Evolutionary conservation across 2,797 vertebrate genomes (phyloP).

Genomic region (Takifugu ocellatus): DNA sequence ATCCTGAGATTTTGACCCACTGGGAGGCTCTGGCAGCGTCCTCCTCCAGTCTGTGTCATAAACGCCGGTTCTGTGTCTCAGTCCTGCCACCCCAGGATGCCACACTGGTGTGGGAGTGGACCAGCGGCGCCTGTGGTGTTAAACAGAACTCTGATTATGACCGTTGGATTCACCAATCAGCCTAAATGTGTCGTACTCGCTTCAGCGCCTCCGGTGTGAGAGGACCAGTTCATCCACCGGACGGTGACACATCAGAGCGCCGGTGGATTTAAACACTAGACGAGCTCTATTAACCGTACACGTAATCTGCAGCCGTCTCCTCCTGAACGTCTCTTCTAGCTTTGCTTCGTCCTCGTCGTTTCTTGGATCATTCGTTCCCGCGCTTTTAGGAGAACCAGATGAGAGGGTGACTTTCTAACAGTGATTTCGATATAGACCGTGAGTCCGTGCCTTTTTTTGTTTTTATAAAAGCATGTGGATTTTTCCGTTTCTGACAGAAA

Average conservation of each 20-base stretch:
- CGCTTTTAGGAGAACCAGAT: conserved; percentile 41
- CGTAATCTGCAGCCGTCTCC: conserved; percentile 22
- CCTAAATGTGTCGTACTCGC: conserved; percentile 26
- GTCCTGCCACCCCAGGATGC: conserved; percentile 61
- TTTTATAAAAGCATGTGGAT: conserved; percentile 73
- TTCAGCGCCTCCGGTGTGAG: conserved; percentile 23
- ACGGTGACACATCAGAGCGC: conserved; percentile 41
- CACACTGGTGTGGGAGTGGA: conserved; percentile 51
- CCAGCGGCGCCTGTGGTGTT: conserved; percentile 33
- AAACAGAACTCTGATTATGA: conserved; percentile 2
- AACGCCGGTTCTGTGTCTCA: conserved; percentile 60
- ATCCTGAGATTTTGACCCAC: conserved; percentile 60
- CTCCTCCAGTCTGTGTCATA: conserved; percentile 75
- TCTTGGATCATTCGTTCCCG: conserved; percentile 46
- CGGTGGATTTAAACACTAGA: conserved; percentile 57
- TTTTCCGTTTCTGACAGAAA: conserved; percentile 55
- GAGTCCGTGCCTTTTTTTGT: conserved; percentile 87
- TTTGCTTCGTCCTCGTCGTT: conserved; percentile 39
- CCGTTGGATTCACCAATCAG: conserved; percentile 34
- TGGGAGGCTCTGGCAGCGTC: conserved; percentile 74
- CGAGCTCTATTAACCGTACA: conserved; percentile 23
- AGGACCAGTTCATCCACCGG: conserved; percentile 19
- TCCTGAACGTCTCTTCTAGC: conserved; percentile 34
- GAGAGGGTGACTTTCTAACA: conserved; percentile 32
- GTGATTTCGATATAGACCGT: conserved; percentile 72